Percentiles rank a stretch among this genome's conserved stretches.
These are phyloP conservation scores for Tipula lateralis DNA, from an alignment of 2,888 invertebrate genomes.

Conservation along the genomic window DNA sequence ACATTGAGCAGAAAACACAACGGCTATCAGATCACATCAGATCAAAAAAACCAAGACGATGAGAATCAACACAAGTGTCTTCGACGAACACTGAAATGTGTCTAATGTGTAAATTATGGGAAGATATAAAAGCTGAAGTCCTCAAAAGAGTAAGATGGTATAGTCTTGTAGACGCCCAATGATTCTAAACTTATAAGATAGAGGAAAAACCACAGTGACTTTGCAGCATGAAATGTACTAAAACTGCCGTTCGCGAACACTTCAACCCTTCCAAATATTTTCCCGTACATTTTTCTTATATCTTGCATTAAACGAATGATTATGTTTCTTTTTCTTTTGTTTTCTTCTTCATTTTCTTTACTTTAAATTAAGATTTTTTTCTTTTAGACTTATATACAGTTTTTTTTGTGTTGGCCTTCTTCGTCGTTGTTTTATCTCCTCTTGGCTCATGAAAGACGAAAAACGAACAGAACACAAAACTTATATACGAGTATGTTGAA, in stretches of 20 bases:
- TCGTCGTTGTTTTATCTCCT: background rate
- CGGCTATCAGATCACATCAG: too few relatives aligned
- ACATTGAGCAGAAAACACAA: too few relatives aligned
- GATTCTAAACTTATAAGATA: too few relatives aligned
- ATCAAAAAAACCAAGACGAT: too few relatives aligned
- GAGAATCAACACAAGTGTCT: too few relatives aligned
- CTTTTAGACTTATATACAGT: background rate
- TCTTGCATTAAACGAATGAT: background rate
- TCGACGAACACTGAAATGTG: too few relatives aligned
- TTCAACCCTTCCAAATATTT: background rate
- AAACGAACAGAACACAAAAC: background rate
- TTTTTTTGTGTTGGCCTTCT: background rate
- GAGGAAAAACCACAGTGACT: too few relatives aligned
- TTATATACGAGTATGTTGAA: background rate
- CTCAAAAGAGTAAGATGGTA: too few relatives aligned
- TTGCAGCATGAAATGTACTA: background rate
- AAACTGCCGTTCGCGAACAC: background rate
- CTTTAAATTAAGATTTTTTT: background rate
- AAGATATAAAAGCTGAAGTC: too few relatives aligned
- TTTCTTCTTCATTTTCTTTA: background rate
- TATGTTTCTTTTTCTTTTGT: slow-evolving; percentile 4
- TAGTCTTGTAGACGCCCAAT: too few relatives aligned
- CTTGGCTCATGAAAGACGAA: background rate
- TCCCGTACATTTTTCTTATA: background rate
- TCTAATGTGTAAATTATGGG: too few relatives aligned